phyloP scores from a whole-genome alignment of 1,140 invertebrate genomes.

The Drosophila cardini region DNA sequence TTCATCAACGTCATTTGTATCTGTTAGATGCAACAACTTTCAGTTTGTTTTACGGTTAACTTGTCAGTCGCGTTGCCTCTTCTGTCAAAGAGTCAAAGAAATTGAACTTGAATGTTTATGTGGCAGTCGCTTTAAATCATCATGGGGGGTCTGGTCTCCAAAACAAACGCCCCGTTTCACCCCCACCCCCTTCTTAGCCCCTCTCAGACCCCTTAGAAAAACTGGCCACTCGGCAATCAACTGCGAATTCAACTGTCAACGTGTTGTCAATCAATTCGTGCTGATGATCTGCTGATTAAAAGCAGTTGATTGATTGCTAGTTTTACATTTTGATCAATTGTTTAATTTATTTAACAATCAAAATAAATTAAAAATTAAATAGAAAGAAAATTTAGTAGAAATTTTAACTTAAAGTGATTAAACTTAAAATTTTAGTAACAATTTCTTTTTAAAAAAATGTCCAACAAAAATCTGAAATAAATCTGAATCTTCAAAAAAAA shows the following conservation, averaged over 20 bases:
- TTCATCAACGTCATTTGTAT: slow-evolving; percentile 48
- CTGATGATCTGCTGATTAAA: slow-evolving; percentile 46
- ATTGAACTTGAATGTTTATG: slow-evolving; percentile 80
- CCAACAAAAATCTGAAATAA: too few relatives aligned
- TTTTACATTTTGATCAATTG: slow-evolving; percentile 24
- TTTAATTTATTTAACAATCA: not conserved
- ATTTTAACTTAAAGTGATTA: too few relatives aligned
- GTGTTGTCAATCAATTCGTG: slow-evolving; percentile 44
- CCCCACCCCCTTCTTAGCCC: not conserved
- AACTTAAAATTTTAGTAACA: too few relatives aligned
- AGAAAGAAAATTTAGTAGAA: too few relatives aligned
- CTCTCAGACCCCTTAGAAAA: too few relatives aligned
- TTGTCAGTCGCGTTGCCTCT: slow-evolving; percentile 26
- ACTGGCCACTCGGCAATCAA: slow-evolving; percentile 8
- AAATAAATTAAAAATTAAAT: too few relatives aligned
- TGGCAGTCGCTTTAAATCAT: slow-evolving; percentile 49
- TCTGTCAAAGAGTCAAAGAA: slow-evolving; percentile 35
- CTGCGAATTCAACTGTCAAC: slow-evolving; percentile 45
- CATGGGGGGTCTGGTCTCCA: slow-evolving; percentile 26
- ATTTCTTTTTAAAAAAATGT: too few relatives aligned
- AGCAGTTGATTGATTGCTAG: slow-evolving; percentile 42
- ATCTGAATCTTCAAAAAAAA: too few relatives aligned
- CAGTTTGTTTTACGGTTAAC: slow-evolving; percentile 73
- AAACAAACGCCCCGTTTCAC: not conserved
- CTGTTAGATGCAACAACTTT: slow-evolving; percentile 71